These are phyloP conservation scores for Mayetiola destructor DNA, from an alignment of 2,888 invertebrate genomes.

Conservation along the genomic window DNA sequence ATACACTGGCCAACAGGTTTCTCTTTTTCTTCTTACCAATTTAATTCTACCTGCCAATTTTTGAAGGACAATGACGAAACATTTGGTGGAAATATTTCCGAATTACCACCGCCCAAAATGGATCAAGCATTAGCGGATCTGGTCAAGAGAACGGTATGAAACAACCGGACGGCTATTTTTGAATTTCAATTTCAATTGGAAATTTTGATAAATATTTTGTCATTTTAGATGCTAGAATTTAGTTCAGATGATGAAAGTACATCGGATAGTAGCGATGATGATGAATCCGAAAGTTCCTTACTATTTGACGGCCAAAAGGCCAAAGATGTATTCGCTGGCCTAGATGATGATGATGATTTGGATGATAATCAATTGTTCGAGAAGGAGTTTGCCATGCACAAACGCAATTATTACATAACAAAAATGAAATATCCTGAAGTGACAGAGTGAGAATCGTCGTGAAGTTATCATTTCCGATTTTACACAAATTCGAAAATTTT, in stretches of 20 bases:
- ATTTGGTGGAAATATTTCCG: neutral
- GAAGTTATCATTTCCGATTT: neutral
- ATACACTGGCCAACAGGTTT: neutral
- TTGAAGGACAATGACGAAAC: neutral
- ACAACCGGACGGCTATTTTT: too few relatives aligned
- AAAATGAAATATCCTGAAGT: slow-evolving; percentile 72
- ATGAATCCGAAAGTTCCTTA: neutral
- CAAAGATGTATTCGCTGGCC: neutral
- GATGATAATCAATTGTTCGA: slow-evolving; percentile 41
- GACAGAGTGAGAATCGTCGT: slow-evolving; percentile 45
- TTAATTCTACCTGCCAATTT: neutral
- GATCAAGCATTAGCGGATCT: slow-evolving; percentile 1
- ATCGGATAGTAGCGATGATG: neutral
- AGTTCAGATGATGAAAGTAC: neutral
- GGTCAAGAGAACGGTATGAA: slow-evolving; percentile 15
- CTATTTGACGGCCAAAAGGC: neutral
- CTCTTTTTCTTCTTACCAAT: too few relatives aligned
- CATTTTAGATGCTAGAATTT: neutral
- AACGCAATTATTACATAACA: slow-evolving; percentile 80
- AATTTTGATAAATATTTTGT: slow-evolving; percentile 13
- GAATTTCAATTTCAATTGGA: slow-evolving; percentile 4
- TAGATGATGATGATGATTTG: neutral
- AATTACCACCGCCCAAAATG: neutral
- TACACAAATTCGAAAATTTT: neutral
- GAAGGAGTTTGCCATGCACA: slow-evolving; percentile 69